Evolutionary conservation across 2,888 invertebrate genomes (phyloP).

Genomic region (Nomada fabriciana): DNA sequence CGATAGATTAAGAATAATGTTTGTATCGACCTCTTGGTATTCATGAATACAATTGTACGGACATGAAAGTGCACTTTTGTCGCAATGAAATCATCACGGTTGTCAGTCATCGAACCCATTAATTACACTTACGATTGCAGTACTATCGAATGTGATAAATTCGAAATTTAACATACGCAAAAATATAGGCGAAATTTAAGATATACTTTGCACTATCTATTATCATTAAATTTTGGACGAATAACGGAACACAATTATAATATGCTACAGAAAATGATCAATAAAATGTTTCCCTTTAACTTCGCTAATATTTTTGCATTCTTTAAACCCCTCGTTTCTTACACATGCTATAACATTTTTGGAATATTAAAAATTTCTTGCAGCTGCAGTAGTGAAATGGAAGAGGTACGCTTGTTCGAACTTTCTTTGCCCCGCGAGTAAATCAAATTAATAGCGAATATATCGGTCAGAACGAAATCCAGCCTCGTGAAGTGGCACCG

Average conservation of each 20-base stretch:
- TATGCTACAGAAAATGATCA: too few species aligned
- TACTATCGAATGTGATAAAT: background rate
- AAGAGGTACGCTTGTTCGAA: background rate
- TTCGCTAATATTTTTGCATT: too few species aligned
- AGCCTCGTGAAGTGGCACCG: slow-evolving; percentile 7
- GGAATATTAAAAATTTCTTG: background rate
- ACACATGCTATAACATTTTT: background rate
- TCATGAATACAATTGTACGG: slow-evolving; percentile 19
- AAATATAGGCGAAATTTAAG: too few species aligned
- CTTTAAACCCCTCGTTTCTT: too few species aligned
- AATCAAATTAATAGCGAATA: slow-evolving; percentile 14
- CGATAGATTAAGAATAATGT: slow-evolving; percentile 65
- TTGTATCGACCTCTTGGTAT: slow-evolving; percentile 33
- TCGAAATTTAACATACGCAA: too few species aligned
- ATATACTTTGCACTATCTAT: too few species aligned
- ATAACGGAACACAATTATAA: too few species aligned
- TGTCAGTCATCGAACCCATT: slow-evolving; percentile 14
- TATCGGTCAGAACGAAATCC: slow-evolving; percentile 36
- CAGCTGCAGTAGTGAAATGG: background rate
- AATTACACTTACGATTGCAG: background rate
- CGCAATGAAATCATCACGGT: slow-evolving; percentile 11
- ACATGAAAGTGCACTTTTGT: slow-evolving; percentile 40
- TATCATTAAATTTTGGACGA: too few species aligned
- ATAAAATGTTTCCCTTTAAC: too few species aligned
- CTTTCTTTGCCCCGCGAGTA: background rate